Evolutionary conservation across 1,140 invertebrate genomes (phyloP).

Genomic region (Rhagoletis pomonella): DNA sequence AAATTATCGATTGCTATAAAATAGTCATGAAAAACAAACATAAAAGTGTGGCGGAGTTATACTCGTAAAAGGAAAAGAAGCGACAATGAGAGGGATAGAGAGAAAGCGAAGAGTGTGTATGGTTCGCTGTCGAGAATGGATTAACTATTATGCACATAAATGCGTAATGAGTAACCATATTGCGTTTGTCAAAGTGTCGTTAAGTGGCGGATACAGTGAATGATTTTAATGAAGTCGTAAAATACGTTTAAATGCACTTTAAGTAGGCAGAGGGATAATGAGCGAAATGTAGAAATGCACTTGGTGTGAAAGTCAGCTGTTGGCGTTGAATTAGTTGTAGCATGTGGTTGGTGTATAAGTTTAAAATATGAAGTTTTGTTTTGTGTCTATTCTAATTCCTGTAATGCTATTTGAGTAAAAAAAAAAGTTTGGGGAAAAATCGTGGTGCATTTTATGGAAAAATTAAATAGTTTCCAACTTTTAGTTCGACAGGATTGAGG

Average conservation of each 20-base stretch:
- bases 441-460: too few relatives aligned
- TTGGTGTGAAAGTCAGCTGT: not conserved
- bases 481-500: too few relatives aligned
- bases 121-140: not conserved
- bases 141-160: constrained; percentile 2
- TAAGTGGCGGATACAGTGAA: constrained; percentile 30
- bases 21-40: constrained; percentile 31
- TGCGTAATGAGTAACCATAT: constrained; percentile 29
- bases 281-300: not conserved
- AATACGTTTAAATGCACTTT: constrained; percentile 33
- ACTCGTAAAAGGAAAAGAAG: not conserved
- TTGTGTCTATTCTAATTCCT: not conserved
- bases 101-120: not conserved
- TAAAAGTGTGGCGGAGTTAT: constrained; percentile 18
- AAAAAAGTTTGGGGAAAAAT: too few relatives aligned
- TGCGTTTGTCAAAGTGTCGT: constrained; percentile 30
- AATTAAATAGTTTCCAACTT: too few relatives aligned
- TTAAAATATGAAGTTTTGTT: not conserved
- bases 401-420: too few relatives aligned
- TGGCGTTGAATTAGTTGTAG: not conserved
- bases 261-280: not conserved
- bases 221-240: constrained; percentile 28
- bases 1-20: constrained; percentile 51
- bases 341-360: not conserved
- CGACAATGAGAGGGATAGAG: too few relatives aligned